Percentiles rank a stretch among this genome's conserved stretches.
These are phyloP conservation scores for Sylvilagus floridanus DNA, from an alignment of 2,797 vertebrate species.

Conservation along the genomic window DNA sequence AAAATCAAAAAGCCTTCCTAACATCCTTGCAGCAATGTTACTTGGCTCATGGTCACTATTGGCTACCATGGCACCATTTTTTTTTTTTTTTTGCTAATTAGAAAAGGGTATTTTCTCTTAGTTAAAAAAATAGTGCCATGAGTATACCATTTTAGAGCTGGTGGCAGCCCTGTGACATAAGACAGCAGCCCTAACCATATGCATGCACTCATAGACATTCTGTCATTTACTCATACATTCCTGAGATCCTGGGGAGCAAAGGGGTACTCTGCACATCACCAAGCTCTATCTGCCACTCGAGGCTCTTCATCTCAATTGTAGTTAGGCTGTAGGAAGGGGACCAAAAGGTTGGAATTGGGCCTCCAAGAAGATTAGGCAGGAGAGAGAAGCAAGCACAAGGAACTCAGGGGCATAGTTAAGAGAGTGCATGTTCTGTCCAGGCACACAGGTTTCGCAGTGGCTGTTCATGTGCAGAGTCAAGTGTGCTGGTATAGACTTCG, in stretches of 20 bases:
- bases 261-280: background rate
- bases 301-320: constrained; percentile 3
- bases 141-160: constrained; percentile 19
- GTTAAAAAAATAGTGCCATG: background rate
- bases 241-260: constrained; percentile 10
- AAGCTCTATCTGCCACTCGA: background rate
- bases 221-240: background rate
- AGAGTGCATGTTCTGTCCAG: background rate
- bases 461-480: background rate
- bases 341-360: background rate
- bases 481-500: background rate
- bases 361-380: background rate
- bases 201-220: background rate
- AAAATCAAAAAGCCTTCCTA: background rate
- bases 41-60: background rate
- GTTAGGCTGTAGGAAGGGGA: background rate
- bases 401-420: background rate
- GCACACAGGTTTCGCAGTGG: background rate
- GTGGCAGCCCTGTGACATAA: background rate
- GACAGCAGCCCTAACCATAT: background rate
- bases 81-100: background rate
- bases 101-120: constrained; percentile 11
- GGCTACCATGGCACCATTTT: background rate
- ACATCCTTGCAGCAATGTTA: background rate
- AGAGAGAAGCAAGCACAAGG: constrained; percentile 32